These are phyloP conservation scores for Laterallus jamaicensis DNA, from an alignment of 2,113 vertebrate species.

Conservation along the genomic window DNA sequence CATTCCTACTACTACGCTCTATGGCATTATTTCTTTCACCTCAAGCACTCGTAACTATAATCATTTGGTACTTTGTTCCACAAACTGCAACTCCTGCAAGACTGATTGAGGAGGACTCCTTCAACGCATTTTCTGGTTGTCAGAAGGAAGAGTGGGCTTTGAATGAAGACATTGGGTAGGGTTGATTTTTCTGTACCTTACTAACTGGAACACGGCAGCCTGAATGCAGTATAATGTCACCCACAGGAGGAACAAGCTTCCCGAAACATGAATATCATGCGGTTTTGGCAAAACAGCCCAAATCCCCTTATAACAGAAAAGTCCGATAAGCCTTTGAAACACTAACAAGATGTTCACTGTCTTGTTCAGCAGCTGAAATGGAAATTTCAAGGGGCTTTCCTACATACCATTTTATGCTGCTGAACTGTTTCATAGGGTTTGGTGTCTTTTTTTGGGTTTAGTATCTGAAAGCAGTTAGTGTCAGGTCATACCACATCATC, in stretches of 20 bases:
- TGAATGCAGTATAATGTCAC: not conserved
- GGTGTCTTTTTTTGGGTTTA: not conserved
- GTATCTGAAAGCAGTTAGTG: not conserved
- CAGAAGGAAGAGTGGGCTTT: not conserved
- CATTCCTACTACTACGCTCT: not conserved
- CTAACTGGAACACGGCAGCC: not conserved
- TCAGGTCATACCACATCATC: not conserved
- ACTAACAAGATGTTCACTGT: not conserved
- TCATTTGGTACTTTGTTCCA: not conserved
- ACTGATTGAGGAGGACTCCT: rapidly evolving
- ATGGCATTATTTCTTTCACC: not conserved
- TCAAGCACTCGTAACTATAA: not conserved
- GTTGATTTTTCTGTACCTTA: not conserved
- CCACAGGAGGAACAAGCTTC: not conserved
- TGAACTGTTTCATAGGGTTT: not conserved
- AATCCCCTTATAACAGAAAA: not conserved
- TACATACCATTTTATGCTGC: not conserved
- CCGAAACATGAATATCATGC: not conserved
- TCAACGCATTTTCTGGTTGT: not conserved
- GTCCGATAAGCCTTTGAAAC: not conserved
- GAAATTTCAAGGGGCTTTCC: not conserved
- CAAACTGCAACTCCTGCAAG: not conserved
- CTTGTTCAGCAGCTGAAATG: not conserved
- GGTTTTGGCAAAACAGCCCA: not conserved
- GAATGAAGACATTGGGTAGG: not conserved